Conservation (phyloP, 2,113 vertebrate species). For the Mystacornis crossleyi region DNA sequence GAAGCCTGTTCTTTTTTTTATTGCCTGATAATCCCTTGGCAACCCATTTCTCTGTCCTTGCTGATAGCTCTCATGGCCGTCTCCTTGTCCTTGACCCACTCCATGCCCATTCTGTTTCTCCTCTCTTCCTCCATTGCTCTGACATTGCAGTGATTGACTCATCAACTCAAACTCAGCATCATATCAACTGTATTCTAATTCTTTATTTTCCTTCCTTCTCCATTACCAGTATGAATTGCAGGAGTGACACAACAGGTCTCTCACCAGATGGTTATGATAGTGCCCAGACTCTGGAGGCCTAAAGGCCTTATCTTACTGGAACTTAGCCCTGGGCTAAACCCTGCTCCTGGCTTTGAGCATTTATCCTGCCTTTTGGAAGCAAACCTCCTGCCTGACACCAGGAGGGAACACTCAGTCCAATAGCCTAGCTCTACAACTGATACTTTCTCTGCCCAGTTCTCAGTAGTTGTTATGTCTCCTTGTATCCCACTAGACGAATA, state of each 20-base stretch:
- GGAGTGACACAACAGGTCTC: background rate
- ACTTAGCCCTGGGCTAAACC: background rate
- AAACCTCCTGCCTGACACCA: background rate
- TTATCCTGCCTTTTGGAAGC: background rate
- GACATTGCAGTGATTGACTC: background rate
- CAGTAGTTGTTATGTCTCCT: background rate
- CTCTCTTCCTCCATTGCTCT: background rate
- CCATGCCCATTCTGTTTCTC: background rate
- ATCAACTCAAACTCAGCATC: background rate
- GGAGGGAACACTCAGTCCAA: background rate
- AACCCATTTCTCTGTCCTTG: background rate
- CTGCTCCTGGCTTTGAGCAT: background rate
- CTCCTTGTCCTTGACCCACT: background rate
- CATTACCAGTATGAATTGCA: background rate
- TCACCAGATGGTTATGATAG: background rate
- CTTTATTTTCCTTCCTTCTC: background rate
- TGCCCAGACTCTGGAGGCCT: background rate
- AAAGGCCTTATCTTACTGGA: background rate
- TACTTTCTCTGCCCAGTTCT: background rate
- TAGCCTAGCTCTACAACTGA: background rate
- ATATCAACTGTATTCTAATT: background rate
- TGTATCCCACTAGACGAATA: background rate
- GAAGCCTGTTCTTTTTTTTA: background rate
- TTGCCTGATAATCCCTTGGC: background rate
- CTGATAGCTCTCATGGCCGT: background rate